These are phyloP conservation scores for Congeria kusceri DNA, from an alignment of 2,888 invertebrate genomes.

Conservation along the genomic window DNA sequence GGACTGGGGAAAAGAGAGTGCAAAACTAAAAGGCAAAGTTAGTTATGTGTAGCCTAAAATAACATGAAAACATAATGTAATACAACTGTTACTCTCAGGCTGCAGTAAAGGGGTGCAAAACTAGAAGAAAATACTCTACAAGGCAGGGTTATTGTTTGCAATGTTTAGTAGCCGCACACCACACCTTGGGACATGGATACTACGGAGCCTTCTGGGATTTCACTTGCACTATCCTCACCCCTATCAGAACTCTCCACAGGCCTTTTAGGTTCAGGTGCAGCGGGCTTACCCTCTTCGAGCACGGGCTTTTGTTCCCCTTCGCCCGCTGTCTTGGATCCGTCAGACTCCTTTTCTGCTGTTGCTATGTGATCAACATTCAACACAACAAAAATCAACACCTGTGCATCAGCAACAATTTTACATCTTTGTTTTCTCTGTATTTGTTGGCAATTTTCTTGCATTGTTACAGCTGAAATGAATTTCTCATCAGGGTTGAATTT, in stretches of 20 bases:
- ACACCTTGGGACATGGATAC: constrained; percentile 60
- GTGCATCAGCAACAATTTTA: no score
- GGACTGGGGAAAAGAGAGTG: no score
- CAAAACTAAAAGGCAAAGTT: neutral
- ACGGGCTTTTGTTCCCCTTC: constrained; percentile 39
- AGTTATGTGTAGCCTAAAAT: neutral
- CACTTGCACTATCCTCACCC: constrained; percentile 49
- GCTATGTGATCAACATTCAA: constrained; percentile 23
- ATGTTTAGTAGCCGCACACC: neutral
- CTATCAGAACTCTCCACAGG: constrained; percentile 31
- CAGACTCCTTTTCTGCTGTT: constrained; percentile 43
- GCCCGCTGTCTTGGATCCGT: constrained; percentile 38
- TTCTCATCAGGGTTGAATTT: no score
- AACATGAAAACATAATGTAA: neutral
- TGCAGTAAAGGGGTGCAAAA: no score
- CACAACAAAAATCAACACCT: no score
- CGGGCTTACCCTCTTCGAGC: constrained; percentile 47
- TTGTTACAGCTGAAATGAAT: no score
- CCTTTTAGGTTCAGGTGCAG: constrained; percentile 32
- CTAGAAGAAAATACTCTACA: no score
- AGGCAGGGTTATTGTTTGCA: no score
- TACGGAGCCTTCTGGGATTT: constrained; percentile 48
- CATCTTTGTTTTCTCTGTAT: no score
- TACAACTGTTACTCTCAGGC: no score
- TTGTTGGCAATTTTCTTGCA: no score